These are phyloP conservation scores for Rhagonycha fulva DNA, from an alignment of 2,888 invertebrate genomes.

Conservation along the genomic window DNA sequence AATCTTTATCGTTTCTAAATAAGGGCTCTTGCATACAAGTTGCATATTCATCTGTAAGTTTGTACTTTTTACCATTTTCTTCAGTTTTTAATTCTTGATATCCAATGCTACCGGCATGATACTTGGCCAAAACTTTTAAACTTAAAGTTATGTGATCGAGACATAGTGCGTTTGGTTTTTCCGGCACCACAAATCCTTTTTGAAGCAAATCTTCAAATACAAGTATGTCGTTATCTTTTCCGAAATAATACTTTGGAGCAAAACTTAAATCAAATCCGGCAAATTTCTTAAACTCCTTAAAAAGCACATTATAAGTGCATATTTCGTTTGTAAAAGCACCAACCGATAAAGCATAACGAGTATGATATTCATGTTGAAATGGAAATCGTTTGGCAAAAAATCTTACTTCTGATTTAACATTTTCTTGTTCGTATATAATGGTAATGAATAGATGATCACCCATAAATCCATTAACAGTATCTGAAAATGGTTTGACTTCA, in stretches of 20 bases:
- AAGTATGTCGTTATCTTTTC: conserved; percentile 44
- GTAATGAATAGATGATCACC: conserved; percentile 12
- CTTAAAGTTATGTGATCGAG: conserved; percentile 34
- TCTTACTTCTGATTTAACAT: background rate
- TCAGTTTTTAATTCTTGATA: conserved; percentile 29
- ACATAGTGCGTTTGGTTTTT: conserved; percentile 17
- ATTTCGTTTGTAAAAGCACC: conserved; percentile 27
- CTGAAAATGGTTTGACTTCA: conserved; percentile 19
- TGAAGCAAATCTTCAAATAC: conserved; percentile 51
- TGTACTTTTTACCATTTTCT: conserved; percentile 29
- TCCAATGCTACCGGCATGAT: conserved; percentile 47
- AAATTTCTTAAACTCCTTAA: conserved; percentile 22
- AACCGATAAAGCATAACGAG: conserved; percentile 6
- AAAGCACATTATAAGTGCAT: conserved; percentile 23
- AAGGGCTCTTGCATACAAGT: conserved; percentile 49
- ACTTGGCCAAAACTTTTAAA: conserved; percentile 40
- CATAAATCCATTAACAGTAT: conserved; percentile 22
- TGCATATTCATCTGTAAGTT: conserved; percentile 42
- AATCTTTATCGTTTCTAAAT: conserved; percentile 44
- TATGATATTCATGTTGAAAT: conserved; percentile 14
- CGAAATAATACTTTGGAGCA: conserved; percentile 49
- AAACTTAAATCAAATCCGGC: conserved; percentile 13
- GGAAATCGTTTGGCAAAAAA: conserved; percentile 21
- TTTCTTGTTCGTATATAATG: background rate
- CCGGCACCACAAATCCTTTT: conserved; percentile 36